Evolutionary conservation across 2,888 invertebrate genomes (phyloP).

Genomic region (Spilosoma lubricipeda): DNA sequence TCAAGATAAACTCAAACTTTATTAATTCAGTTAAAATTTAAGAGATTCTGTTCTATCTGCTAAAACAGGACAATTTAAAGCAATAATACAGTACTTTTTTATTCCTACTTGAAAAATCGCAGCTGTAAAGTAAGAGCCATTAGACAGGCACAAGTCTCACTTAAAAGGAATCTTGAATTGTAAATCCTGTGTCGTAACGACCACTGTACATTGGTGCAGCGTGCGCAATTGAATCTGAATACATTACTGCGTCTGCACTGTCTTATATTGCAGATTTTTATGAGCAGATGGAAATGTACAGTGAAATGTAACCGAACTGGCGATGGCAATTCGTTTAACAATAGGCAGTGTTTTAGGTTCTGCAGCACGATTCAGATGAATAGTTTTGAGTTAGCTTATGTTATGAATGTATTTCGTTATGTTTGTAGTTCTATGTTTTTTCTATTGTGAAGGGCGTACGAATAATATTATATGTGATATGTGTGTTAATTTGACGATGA

Average conservation of each 20-base stretch:
- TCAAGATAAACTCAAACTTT: background rate
- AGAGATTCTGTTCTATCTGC: background rate
- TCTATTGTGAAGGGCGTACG: background rate
- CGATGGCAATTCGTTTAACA: conserved; percentile 22
- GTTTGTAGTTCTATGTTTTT: background rate
- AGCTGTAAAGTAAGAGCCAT: conserved; percentile 36
- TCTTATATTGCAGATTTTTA: conserved; percentile 56
- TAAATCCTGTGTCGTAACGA: conserved; percentile 54
- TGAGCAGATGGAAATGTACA: conserved; percentile 54
- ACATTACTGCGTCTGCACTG: conserved; percentile 60
- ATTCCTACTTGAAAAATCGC: conserved; percentile 29
- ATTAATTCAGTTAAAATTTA: background rate
- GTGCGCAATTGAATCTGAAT: conserved; percentile 64
- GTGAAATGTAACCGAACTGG: conserved; percentile 49
- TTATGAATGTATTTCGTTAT: background rate
- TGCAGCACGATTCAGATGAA: too few species aligned
- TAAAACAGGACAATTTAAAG: background rate
- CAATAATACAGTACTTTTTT: conserved; percentile 22
- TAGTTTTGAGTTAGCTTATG: background rate
- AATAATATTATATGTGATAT: background rate
- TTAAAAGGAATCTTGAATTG: conserved; percentile 56
- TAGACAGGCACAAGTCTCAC: conserved; percentile 45
- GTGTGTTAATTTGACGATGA: too few species aligned
- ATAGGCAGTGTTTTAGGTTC: conserved; percentile 24
- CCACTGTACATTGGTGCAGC: conserved; percentile 51